A percentile compares a stretch with the other conserved stretches of the same genome.
These are phyloP conservation scores for Mormoops blainvillei DNA, from an alignment of 2,113 vertebrate species.

Conservation along the genomic window DNA sequence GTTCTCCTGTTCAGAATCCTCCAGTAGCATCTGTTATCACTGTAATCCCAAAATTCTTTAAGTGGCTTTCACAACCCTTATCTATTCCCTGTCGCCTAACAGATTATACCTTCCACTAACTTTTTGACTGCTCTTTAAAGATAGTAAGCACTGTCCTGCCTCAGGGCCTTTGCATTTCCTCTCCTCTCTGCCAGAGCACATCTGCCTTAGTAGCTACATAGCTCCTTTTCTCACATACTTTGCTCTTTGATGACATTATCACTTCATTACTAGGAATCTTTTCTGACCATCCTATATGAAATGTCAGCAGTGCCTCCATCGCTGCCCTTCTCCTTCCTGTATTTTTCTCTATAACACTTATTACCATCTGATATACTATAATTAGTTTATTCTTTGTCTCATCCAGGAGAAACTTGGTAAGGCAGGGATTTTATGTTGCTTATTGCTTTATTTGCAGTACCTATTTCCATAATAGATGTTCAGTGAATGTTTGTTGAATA, in stretches of 20 bases:
- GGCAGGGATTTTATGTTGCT: background rate
- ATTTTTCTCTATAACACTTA: background rate
- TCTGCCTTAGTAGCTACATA: background rate
- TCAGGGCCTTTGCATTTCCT: background rate
- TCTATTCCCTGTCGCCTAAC: background rate
- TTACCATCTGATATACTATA: background rate
- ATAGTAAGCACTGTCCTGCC: background rate
- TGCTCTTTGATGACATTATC: background rate
- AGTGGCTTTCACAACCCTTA: background rate
- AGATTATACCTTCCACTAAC: background rate
- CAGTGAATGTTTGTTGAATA: background rate
- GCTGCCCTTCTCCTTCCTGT: background rate
- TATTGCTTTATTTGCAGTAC: background rate
- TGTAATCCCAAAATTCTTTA: background rate
- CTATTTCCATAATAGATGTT: background rate
- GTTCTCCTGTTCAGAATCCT: background rate
- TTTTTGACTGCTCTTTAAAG: background rate
- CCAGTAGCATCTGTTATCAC: background rate
- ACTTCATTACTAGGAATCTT: background rate
- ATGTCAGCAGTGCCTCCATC: background rate
- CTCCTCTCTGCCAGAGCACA: background rate
- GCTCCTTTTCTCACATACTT: background rate
- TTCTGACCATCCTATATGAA: background rate
- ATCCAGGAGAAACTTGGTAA: background rate
- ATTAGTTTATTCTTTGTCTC: background rate